Percentiles rank a stretch among this genome's conserved stretches.
Evolutionary conservation across 35 echinoderm and acorn worm genomes (phyloP).

Genomic region (Apostichopus japonicus): DNA sequence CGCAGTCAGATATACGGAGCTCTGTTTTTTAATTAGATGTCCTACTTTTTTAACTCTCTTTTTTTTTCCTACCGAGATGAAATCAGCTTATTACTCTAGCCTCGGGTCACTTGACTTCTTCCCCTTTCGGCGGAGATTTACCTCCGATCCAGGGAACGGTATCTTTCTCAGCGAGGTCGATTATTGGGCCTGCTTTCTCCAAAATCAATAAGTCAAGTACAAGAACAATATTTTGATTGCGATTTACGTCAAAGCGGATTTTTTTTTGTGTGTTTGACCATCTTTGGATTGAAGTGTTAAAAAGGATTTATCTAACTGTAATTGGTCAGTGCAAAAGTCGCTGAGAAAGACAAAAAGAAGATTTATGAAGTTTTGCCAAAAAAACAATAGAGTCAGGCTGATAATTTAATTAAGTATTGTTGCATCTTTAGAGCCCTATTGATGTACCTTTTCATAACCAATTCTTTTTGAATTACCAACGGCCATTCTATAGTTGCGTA

Average conservation of each 20-base stretch:
- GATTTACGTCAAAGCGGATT: conserved; percentile 27
- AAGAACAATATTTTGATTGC: conserved; percentile 49
- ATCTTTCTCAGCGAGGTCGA: neutral
- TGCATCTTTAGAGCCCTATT: too few relatives aligned
- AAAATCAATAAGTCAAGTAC: conserved; percentile 53
- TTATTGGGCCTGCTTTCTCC: conserved; percentile 21
- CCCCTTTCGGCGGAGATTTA: neutral
- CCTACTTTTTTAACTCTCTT: conserved; percentile 16
- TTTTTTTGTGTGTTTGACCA: neutral
- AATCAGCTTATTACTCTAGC: conserved; percentile 35
- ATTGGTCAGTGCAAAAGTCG: too few relatives aligned
- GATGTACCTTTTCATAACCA: too few relatives aligned
- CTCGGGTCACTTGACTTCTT: conserved; percentile 19
- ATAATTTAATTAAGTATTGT: too few relatives aligned
- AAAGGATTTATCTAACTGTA: too few relatives aligned
- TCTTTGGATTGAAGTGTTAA: neutral
- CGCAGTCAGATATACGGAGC: neutral
- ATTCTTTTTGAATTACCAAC: too few relatives aligned
- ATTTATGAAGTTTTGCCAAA: too few relatives aligned
- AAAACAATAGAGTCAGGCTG: too few relatives aligned
- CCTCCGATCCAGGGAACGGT: conserved; percentile 1
- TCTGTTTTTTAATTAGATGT: conserved; percentile 45
- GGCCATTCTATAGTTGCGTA: too few relatives aligned
- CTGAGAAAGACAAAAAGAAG: too few relatives aligned
- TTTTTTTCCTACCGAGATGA: neutral